Evolutionary conservation across 1,140 invertebrate species (phyloP), one percentile per base, ranked within the genome.

Genomic region (Meloidogyne hapla): DNA sequence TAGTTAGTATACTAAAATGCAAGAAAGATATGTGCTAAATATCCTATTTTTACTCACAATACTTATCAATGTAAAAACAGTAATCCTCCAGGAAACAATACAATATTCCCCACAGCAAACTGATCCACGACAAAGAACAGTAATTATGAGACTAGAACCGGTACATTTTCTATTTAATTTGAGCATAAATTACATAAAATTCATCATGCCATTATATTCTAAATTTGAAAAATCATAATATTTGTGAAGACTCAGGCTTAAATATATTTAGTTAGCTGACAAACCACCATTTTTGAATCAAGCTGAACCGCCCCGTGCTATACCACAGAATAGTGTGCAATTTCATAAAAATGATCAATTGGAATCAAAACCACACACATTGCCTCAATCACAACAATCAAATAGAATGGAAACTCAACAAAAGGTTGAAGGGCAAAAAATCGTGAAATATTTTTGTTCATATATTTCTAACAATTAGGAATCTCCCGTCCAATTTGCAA

Each of bases 141-240:
- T 82, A 18, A 67, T 82, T 10, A 74, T 82, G 64, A 62, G 81
- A 40, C 45, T 82, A 26, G 82, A 83, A 45, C 78, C 81, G 12
- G 71, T 73, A 56, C 40, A 69, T 69, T 69, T 69, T 69, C n/a
- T n/a, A n/a, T n/a, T n/a, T n/a, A n/a, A n/a, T n/a, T n/a, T n/a
- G n/a, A n/a, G n/a, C n/a, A n/a, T n/a, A n/a, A n/a, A n/a, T n/a
- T n/a, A n/a, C n/a, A n/a, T n/a, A n/a, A n/a, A n/a, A n/a, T n/a
- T n/a, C n/a, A n/a, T n/a, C n/a, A n/a, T n/a, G n/a, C n/a, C n/a
- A n/a, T n/a, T n/a, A n/a, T n/a, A n/a, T n/a, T n/a, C n/a, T n/a
- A n/a, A n/a, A n/a, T n/a, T n/a, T n/a, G n/a, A n/a, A n/a, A n/a
- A n/a, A n/a, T n/a, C n/a, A n/a, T n/a, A n/a, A n/a, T n/a, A n/a